Percentiles rank a stretch among this genome's conserved stretches.
phyloP scores from a whole-genome alignment of 1,140 invertebrate genomes.

The Neuroterus valhalla region DNA sequence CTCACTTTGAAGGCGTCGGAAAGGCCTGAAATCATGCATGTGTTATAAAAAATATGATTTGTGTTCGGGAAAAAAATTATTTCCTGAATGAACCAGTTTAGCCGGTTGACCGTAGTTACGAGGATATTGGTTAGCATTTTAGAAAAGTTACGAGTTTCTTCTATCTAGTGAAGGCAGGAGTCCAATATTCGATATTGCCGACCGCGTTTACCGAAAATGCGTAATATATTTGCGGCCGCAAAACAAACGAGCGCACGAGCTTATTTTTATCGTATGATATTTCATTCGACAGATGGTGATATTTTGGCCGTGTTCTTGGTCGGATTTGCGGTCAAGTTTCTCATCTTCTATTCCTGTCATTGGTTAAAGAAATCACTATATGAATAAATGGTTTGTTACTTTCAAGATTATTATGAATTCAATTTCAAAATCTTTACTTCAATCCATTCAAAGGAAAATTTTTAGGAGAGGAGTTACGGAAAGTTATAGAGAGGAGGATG shows the following conservation, averaged over 20 bases:
- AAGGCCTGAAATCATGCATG: too few species aligned
- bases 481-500: too few species aligned
- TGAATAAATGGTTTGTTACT: not conserved
- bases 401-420: constrained; percentile 14
- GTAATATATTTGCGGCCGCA: constrained; percentile 24
- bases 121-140: not conserved
- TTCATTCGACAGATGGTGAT: constrained; percentile 12
- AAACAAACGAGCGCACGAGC: constrained; percentile 11
- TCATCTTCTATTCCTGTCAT: constrained; percentile 20
- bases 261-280: constrained; percentile 10
- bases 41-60: too few species aligned
- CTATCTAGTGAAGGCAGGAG: not conserved
- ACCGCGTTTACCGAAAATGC: not conserved
- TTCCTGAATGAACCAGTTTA: too few species aligned
- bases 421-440: too few species aligned
- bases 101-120: too few species aligned
- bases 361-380: not conserved
- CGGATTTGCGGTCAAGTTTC: constrained; percentile 1
- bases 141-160: not conserved
- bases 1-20: too few species aligned
- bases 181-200: constrained; percentile 13
- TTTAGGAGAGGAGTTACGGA: not conserved
- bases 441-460: not conserved
- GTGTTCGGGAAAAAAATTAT: too few species aligned
- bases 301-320: constrained; percentile 22